Base-by-base conservation (phyloP, 2,797 vertebrate genomes). In the Ataeniobius toweri region DNA sequence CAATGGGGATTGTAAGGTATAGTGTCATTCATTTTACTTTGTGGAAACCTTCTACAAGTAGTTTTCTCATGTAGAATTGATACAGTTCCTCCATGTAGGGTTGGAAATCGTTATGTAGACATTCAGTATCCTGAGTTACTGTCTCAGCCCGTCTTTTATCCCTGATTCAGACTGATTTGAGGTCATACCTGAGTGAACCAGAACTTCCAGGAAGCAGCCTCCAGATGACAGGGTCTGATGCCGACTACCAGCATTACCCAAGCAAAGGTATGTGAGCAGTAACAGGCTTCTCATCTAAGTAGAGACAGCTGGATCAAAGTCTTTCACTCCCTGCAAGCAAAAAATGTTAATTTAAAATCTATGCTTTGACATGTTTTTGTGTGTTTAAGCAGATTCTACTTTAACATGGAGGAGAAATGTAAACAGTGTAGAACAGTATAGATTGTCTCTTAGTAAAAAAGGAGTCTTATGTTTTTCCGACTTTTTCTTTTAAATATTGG, bases 121-220 rank as follows among this genome's bases (percentile, higher is more conserved):
- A 53, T 51, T 58, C 22, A 26, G 39, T 65, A 26, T 44, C 2
- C 13, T 44, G 10, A 3, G 67, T n/a, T 67, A 67, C 9, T 3
- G 1, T 26, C 67, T 18, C 63, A 24, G 16, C 53, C 3, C 65
- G 41, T 73, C 26, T 80, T 39, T 55, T 3, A 65, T 48, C 12
- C 51, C 7, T 31, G 44, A 83, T 76, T 84, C 86, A 98, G 98
- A 84, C 94, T 80, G 98, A 99, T 71, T 88, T 99, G 79, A 95
- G 97, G 48, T 97, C 97, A 0, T 99, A 97, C 1, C 80, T 97
- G 83, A 99, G 98, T 79, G 98, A 99, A 88, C 98, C 98, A 5
- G 98, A 99, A 84, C 94, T 99, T 75, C 95, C 95, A 5, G 94
- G 87, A 65, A 77, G 96, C n/a, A 71, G 90, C 84, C 82, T 94